Conservation (phyloP, 2,113 vertebrate genomes). For the Manacus vitellinus region DNA sequence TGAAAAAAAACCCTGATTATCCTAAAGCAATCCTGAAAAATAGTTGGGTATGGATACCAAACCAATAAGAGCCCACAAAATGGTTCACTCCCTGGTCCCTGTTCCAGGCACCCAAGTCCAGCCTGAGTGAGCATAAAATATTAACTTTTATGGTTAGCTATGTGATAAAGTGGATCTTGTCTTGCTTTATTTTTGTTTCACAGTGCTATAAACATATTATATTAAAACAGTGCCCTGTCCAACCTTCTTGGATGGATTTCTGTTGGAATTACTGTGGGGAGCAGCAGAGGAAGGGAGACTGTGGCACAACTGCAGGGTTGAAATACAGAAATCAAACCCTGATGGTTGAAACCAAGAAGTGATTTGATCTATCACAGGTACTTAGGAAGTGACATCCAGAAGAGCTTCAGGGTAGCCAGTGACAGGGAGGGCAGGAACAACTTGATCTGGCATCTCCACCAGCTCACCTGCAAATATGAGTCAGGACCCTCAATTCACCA, state of each 20-base stretch:
- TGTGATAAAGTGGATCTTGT: constrained; percentile 11
- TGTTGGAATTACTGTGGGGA: constrained; percentile 19
- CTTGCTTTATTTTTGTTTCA: constrained; percentile 49
- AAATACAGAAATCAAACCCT: background rate
- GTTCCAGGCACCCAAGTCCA: background rate
- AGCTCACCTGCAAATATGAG: background rate
- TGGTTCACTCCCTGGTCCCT: background rate
- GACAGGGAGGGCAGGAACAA: accelerated
- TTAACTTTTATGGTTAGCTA: constrained; percentile 53
- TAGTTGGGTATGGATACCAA: background rate
- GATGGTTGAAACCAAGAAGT: background rate
- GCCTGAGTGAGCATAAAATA: background rate
- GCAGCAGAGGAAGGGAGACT: background rate
- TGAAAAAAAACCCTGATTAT: background rate
- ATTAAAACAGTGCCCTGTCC: background rate
- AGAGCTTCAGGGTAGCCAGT: background rate
- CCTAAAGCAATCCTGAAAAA: background rate
- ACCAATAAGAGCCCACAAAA: background rate
- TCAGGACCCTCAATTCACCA: background rate
- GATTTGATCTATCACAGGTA: background rate
- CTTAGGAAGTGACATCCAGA: background rate
- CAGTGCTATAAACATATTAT: constrained; percentile 40
- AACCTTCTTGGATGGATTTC: constrained; percentile 36
- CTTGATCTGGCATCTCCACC: background rate
- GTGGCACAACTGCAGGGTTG: background rate